phyloP scores from a whole-genome alignment of 2,888 invertebrate species.

The Diaprepes abbreviatus region DNA sequence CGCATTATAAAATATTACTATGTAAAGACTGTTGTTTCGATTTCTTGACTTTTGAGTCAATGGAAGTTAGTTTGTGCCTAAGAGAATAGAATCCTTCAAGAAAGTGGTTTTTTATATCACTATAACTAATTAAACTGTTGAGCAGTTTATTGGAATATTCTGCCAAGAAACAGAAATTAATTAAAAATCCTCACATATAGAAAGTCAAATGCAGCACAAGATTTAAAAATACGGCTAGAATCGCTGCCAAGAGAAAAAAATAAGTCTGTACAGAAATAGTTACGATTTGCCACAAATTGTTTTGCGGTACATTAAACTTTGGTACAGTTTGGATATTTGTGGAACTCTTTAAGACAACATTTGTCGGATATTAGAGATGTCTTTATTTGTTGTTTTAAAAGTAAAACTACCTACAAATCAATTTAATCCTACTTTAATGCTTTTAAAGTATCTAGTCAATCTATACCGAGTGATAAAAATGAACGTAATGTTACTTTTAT shows the following conservation, averaged over 20 bases:
- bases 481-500: too few species aligned
- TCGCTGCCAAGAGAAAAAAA: slow-evolving; percentile 36
- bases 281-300: slow-evolving; percentile 33
- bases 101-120: too few species aligned
- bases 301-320: slow-evolving; percentile 34
- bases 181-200: slow-evolving; percentile 6
- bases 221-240: slow-evolving; percentile 26
- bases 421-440: too few species aligned
- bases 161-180: slow-evolving; percentile 4
- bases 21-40: too few species aligned
- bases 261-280: slow-evolving; percentile 37
- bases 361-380: neutral
- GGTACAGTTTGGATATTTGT: slow-evolving; percentile 1
- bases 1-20: too few species aligned
- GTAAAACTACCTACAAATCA: too few species aligned
- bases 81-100: too few species aligned
- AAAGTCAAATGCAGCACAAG: neutral
- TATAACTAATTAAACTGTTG: too few species aligned
- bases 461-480: too few species aligned
- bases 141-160: neutral
- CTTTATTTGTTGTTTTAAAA: neutral
- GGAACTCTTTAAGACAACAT: neutral
- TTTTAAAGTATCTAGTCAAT: too few species aligned
- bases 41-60: too few species aligned
- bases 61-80: too few species aligned